These are phyloP conservation scores for Rhabdomys dilectus DNA, from an alignment of 2,113 vertebrate genomes.

Conservation along the genomic window DNA sequence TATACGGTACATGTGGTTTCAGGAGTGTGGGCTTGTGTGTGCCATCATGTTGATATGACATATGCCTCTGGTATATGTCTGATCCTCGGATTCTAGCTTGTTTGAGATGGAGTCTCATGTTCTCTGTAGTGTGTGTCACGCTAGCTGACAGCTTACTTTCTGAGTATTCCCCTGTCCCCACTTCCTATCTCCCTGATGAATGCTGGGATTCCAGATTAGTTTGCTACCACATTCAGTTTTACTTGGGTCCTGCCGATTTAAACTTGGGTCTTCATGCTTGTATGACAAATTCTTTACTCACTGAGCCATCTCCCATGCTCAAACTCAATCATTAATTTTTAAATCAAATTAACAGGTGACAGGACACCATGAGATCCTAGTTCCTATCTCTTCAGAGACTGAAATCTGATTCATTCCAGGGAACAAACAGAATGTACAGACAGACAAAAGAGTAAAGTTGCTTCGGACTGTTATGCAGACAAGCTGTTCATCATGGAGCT, in stretches of 20 bases:
- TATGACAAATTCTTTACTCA: neutral
- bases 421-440: neutral
- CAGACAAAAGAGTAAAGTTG: neutral
- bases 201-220: neutral
- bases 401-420: neutral
- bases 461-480: neutral
- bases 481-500: neutral
- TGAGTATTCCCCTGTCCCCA: no score
- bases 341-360: neutral
- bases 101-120: neutral
- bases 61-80: no score
- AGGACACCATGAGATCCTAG: neutral
- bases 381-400: neutral
- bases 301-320: neutral
- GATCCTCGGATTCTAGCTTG: neutral
- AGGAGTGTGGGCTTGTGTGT: neutral
- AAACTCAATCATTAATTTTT: neutral
- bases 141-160: neutral
- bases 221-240: neutral
- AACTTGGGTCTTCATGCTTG: neutral
- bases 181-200: neutral
- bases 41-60: no score
- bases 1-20: neutral
- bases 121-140: neutral
- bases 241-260: neutral